Conservation (phyloP, 1,140 invertebrate genomes). For the Megathymus violae region DNA sequence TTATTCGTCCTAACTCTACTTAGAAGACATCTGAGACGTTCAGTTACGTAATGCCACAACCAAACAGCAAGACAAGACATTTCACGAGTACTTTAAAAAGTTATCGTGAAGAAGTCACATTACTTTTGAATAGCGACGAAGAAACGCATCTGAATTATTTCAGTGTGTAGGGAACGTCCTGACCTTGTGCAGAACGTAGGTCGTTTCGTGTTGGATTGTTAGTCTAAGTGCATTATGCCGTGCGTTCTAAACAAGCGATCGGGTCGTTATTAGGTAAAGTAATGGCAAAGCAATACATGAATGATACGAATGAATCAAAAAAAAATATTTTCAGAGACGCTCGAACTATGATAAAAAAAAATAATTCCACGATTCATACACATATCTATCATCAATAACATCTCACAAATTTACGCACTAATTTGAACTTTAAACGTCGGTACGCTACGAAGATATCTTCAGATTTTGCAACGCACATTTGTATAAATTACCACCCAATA, state of each 20-base stretch:
- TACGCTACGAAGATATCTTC: too few species aligned
- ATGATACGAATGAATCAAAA: too few species aligned
- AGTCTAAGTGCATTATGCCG: slow-evolving; percentile 30
- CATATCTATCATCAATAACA: too few species aligned
- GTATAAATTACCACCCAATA: too few species aligned
- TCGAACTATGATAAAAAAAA: too few species aligned
- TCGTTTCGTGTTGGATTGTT: slow-evolving; percentile 14
- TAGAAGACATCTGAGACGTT: not conserved
- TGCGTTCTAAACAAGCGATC: slow-evolving; percentile 17
- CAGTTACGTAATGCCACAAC: too few species aligned
- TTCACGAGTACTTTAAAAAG: slow-evolving; percentile 1
- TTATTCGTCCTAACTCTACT: not conserved
- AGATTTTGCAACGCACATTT: too few species aligned
- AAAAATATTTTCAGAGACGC: not conserved
- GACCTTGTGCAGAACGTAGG: slow-evolving; percentile 19
- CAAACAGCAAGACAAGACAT: too few species aligned
- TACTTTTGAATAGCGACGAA: slow-evolving; percentile 12
- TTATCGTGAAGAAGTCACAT: not conserved
- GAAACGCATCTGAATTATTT: slow-evolving; percentile 15
- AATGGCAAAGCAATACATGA: not conserved
- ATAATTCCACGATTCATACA: too few species aligned
- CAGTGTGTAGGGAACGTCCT: slow-evolving; percentile 18
- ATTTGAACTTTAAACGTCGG: too few species aligned
- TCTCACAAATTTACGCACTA: too few species aligned
- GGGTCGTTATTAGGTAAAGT: not conserved